Evolutionary conservation across 2,113 vertebrate species (phyloP), one percentile per base, ranked within the genome.

Genomic region (Onychostoma macrolepis): DNA sequence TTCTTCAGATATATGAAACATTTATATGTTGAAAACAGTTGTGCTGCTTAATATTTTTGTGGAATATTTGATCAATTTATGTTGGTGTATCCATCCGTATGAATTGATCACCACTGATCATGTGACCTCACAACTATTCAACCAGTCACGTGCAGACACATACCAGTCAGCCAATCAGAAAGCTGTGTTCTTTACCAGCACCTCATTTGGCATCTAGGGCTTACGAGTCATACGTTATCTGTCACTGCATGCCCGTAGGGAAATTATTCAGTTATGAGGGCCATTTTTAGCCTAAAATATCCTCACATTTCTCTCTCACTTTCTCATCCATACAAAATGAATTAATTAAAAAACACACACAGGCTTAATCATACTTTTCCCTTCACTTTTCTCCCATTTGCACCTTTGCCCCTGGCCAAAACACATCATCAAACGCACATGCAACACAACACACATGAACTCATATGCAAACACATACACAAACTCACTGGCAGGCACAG

Each of bases 151-250:
- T 30, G 38, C n/a, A 0, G 74, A 50, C 10, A 21, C 1, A 1
- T 24, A 26, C 33, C 33, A 26, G n/a, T 61, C 4, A 30, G 26
- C 78, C 50, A 79, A 86, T 81, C 81, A 83, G 81, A 69, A 26
- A 0, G 2, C 67, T 33, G 12, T 71, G 38, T 80, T 79, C 28
- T 45, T 69, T 17, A 56, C 33, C 30, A 28, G 76, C 26, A 63
- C 85, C 53, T 58, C n/a, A 30, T 41, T 80, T 30, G 41, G 48
- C 12, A 2, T 67, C 58, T 82, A 71, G 41, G 71, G 50, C 45
- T 76, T 83, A 82, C 28, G n/a, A 76, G 78, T 81, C 86, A 87
- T 50, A 82, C 75, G n/a, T 75, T 82, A 58, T 87, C 79, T 61
- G 63, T 48, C 53, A 83, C 69, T 13, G 56, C 69, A 45, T 76